Evolutionary conservation across 53 echinoderm and acorn worm genomes (phyloP), one percentile per base, ranked within the genome.

Genomic region (Pentamera pediparva): DNA sequence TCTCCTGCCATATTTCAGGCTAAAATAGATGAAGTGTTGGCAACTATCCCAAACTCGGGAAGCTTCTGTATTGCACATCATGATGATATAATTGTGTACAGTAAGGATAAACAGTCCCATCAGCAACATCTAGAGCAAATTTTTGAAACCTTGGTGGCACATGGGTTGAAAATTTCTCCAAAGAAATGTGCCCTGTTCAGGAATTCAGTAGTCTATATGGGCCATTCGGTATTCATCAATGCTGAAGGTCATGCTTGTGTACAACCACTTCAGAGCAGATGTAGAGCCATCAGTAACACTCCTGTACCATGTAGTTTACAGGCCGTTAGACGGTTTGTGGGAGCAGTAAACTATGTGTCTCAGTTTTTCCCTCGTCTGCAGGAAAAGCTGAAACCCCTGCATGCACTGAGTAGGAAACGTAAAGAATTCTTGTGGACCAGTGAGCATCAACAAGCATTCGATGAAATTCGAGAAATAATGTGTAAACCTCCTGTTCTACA

Each of bases 41-140:
- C 65, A 19, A 11, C 18, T 41, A 65, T 56, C 25, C 58, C 84
- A 9, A 35, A 70, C 30, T 77, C 71, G 10, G 19, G 37, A 33
- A 22, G 60, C 2, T 84, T 70, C 31, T 78, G 71, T 35, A 70
- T 83, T 25, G 83, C 77, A 27, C 78, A 84, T 50, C 77, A 70
- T 71, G 59, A 75, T 22, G 75, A 75, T 26, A 56, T 57, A 0
- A 58, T 57, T 5, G n/a, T 75, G 6, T 56, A 37, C 27, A 56
- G 39, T 20, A 24, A 32, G 11, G 39, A 33, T 27, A 56, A 37
- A 24, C 7, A 19, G 6, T 31, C 54, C 19, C 57, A 56, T 37
- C 4, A 27, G 9, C 17, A 17, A 8, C 56, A 75, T 25, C 22
- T 75, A 18, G 1, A 9, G 11, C 13, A n/a, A 12, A 19, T 56